Percentiles rank a stretch among this genome's conserved stretches.
Evolutionary conservation across 64 coral and sea anemone genomes (phyloP).

Genomic region (Catalaphyllia jardinei): DNA sequence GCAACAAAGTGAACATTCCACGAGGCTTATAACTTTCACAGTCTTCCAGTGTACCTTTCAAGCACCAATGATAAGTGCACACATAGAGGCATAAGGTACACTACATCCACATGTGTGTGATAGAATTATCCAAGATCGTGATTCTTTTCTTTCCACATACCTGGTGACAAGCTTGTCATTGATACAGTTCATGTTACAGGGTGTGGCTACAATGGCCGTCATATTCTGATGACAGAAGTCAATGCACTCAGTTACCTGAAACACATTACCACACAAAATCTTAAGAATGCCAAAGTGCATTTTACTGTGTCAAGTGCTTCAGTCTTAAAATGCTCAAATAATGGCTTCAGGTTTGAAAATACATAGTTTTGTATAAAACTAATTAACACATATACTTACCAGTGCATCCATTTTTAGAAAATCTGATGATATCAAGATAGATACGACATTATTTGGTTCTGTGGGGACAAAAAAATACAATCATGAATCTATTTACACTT

Average conservation of each 20-base stretch:
- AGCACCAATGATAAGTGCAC: too few relatives aligned
- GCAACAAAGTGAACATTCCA: too few relatives aligned
- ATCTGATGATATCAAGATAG: slow-evolving; percentile 99
- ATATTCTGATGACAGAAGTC: slow-evolving; percentile 92
- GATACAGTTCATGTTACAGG: slow-evolving; percentile 97
- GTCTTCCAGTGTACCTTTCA: too few relatives aligned
- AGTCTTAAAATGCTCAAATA: too few relatives aligned
- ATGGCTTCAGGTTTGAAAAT: too few relatives aligned
- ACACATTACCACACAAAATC: background rate
- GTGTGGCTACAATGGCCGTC: slow-evolving; percentile 90
- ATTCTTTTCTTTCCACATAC: slow-evolving; percentile 27
- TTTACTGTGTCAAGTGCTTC: too few relatives aligned
- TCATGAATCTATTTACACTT: too few relatives aligned
- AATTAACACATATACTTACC: slow-evolving; percentile 49
- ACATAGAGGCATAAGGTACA: background rate
- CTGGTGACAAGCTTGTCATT: slow-evolving; percentile 98
- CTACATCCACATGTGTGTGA: background rate
- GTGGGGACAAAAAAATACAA: slow-evolving; percentile 17
- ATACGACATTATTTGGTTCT: slow-evolving; percentile 98
- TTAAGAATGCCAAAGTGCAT: background rate
- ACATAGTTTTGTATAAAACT: too few relatives aligned
- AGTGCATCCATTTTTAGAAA: slow-evolving; percentile 97
- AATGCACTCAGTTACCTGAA: slow-evolving; percentile 89
- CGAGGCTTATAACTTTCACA: too few relatives aligned
- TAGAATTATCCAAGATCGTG: background rate